Base-by-base conservation (phyloP, 1,140 invertebrate species). In the Mizuhopecten yessoensis region DNA sequence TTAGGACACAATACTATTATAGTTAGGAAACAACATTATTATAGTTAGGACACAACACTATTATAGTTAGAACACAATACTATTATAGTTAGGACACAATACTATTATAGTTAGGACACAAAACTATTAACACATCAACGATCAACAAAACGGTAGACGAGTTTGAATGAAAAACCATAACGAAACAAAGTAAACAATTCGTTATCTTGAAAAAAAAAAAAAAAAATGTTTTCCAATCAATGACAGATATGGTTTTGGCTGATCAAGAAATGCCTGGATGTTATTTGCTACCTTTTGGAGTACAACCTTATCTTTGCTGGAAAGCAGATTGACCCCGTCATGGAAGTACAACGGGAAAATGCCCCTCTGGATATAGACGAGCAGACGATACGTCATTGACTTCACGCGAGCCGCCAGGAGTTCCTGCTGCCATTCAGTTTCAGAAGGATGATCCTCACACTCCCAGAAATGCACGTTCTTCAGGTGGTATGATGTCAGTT, bases 381-480 rank as follows among this genome's bases (percentile, higher is more conserved):
- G n/a, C 15, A 90, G 42, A 57, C 29, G 89, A 34, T 86, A 49
- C 23, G 42, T 86, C 89, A 90, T 90, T 0, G 86, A 33, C 7
- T 0, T 29, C 17, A 90, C 34, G 3, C 89, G 34, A 0, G 0
- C 34, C 0, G 89, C 86, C 29, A 90, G 57, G 2, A 33, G 86
- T 10, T 87, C 89, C 29, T 90, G 34, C 7, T 33, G 17, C 89
- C 89, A 90, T 39, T 90, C 86, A 3, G 17, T 10, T 7, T 90
- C 89, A 57, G 33, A 49, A 0, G 89, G 89, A 36, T 87, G 87
- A n/a, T 88, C 45, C 87, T 90, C 89, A 90, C 89, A 90, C 20
- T 90, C 89, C 89, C 89, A 90, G 87, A 90, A 90, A 5, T 87
- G 34, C 39, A 90, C 87, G 33, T 90, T 90, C 75, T 90, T 90